Percentiles rank a stretch among this genome's conserved stretches.
Evolutionary conservation across 2,888 invertebrate species (phyloP).

Genomic region (Resseliella maxima): DNA sequence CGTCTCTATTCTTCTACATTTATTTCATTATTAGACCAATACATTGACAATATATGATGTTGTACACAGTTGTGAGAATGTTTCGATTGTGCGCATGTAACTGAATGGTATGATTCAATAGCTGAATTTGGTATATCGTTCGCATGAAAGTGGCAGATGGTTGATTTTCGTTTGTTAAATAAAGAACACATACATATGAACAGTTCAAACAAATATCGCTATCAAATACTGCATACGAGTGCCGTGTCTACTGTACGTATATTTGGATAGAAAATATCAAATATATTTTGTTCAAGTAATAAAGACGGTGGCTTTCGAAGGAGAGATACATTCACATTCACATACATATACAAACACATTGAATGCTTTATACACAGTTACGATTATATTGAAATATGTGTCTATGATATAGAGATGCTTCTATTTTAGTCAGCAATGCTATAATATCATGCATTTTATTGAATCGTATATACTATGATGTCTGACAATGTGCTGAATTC

Average conservation of each 20-base stretch:
- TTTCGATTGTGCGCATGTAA: constrained; percentile 9
- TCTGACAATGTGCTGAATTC: constrained; percentile 23
- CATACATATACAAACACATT: not conserved
- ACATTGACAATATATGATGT: not conserved
- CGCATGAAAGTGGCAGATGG: constrained; percentile 53
- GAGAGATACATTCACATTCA: not conserved
- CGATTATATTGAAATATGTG: constrained; percentile 17
- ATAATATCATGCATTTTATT: not conserved
- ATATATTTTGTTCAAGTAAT: not conserved
- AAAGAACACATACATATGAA: not conserved
- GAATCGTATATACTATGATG: not conserved
- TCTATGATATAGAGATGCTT: constrained; percentile 47
- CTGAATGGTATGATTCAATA: not conserved
- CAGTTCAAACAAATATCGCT: not conserved
- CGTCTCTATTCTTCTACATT: constrained; percentile 49
- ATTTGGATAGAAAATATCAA: not conserved
- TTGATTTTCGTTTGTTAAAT: not conserved
- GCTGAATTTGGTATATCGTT: constrained; percentile 40
- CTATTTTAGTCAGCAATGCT: constrained; percentile 13
- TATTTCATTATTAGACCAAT: constrained; percentile 54
- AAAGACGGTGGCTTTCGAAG: not conserved
- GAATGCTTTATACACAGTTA: not conserved
- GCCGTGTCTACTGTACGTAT: not conserved
- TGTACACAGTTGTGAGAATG: not conserved
- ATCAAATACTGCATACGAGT: not conserved